These are phyloP conservation scores for Carettochelys insculpta DNA, from an alignment of 2,113 vertebrate genomes.

Conservation along the genomic window DNA sequence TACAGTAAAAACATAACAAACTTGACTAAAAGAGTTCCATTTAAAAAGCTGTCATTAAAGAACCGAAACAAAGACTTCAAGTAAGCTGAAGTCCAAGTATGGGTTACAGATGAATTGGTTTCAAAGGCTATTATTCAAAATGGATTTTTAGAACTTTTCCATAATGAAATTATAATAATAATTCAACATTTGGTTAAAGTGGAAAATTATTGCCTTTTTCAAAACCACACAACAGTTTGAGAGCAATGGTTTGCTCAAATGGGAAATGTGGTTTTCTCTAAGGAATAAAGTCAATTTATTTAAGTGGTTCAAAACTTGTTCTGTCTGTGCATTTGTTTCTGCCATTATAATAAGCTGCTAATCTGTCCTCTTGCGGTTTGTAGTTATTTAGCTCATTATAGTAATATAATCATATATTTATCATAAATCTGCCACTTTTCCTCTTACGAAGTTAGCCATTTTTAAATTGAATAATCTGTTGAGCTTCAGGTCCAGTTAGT, in stretches of 20 bases:
- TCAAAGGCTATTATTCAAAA: constrained; percentile 61
- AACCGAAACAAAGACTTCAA: not conserved
- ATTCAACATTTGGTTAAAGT: constrained; percentile 57
- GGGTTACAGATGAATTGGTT: constrained; percentile 54
- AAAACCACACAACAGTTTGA: constrained; percentile 63
- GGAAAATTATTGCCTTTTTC: constrained; percentile 67
- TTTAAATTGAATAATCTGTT: constrained; percentile 69
- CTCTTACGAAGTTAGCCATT: constrained; percentile 58
- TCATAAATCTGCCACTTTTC: constrained; percentile 69
- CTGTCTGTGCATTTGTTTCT: constrained; percentile 72
- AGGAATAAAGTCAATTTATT: constrained; percentile 69
- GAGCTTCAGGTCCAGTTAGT: constrained; percentile 68
- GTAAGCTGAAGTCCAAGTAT: not conserved
- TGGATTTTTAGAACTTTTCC: constrained; percentile 57
- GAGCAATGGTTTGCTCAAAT: constrained; percentile 65
- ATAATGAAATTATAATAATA: constrained; percentile 66
- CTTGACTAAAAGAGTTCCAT: not conserved
- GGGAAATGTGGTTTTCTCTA: constrained; percentile 69
- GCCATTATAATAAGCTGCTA: constrained; percentile 67
- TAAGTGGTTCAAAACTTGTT: constrained; percentile 67
- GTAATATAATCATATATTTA: constrained; percentile 67
- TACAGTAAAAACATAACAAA: not conserved
- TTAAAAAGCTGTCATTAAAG: constrained; percentile 35
- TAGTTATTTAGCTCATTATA: constrained; percentile 70
- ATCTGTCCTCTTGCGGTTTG: constrained; percentile 69